A percentile compares a stretch with the other conserved stretches of the same genome.
phyloP scores from a whole-genome alignment of 2,888 invertebrate species.

The Steinernema hermaphroditum region DNA sequence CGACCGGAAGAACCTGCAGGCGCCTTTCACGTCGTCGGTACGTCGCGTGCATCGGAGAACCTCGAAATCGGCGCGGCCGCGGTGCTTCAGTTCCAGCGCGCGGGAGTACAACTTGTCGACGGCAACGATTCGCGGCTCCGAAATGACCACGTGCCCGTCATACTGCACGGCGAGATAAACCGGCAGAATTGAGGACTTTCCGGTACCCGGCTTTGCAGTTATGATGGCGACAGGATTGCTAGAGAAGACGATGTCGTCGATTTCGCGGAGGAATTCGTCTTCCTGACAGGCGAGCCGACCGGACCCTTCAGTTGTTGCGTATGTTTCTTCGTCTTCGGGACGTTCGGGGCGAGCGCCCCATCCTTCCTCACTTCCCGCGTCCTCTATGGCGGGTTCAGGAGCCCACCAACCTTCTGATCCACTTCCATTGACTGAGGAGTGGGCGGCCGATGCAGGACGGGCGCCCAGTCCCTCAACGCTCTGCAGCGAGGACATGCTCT shows the following conservation, averaged over 20 bases:
- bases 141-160: slow-evolving; percentile 2
- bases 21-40: not conserved
- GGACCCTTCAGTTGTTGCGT: too few species aligned
- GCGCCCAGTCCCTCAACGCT: too few species aligned
- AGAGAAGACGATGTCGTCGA: slow-evolving; percentile 11
- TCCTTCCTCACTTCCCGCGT: too few species aligned
- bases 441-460: too few species aligned
- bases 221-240: not conserved
- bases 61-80: slow-evolving; percentile 1
- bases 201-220: slow-evolving; percentile 9
- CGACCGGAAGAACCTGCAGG: not conserved
- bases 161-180: slow-evolving; percentile 8
- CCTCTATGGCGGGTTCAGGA: too few species aligned
- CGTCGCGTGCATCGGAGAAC: not conserved
- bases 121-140: slow-evolving; percentile 5
- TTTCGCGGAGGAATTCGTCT: slow-evolving; percentile 1
- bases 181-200: slow-evolving; percentile 3
- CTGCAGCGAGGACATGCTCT: too few species aligned
- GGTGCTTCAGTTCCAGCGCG: not conserved
- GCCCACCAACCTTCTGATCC: too few species aligned
- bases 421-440: too few species aligned
- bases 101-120: slow-evolving; percentile 19
- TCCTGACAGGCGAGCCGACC: not conserved
- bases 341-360: too few species aligned
- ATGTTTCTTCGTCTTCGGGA: too few species aligned